Conservation (phyloP, 2,888 invertebrate genomes). For the Spialia ferax region DNA sequence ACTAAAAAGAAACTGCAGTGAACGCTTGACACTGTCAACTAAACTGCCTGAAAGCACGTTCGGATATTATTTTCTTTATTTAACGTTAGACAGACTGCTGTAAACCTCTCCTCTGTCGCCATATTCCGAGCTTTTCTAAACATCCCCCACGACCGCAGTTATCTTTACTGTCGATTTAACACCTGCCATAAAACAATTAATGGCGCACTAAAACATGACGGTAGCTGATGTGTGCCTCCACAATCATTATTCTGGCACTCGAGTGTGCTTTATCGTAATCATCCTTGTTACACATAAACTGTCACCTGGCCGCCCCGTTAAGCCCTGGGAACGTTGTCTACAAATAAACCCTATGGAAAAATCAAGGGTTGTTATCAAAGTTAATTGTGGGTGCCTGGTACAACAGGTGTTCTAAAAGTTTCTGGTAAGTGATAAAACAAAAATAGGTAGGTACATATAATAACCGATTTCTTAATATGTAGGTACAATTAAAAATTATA, state of each 20-base stretch:
- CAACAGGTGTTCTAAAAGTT: background rate
- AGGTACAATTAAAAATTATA: too few species aligned
- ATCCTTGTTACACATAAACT: conserved; percentile 33
- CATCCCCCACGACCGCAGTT: conserved; percentile 70
- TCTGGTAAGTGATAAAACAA: too few species aligned
- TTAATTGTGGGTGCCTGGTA: background rate
- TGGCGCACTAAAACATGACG: conserved; percentile 71
- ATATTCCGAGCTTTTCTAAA: conserved; percentile 61
- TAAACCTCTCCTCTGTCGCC: conserved; percentile 50
- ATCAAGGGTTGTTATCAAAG: conserved; percentile 24
- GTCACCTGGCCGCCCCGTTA: conserved; percentile 20
- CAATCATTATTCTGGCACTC: conserved; percentile 58
- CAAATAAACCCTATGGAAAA: conserved; percentile 6
- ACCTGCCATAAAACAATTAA: conserved; percentile 78
- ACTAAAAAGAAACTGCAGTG: too few species aligned
- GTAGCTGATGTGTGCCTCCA: conserved; percentile 62
- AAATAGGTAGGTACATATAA: too few species aligned
- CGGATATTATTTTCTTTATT: background rate
- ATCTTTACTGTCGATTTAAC: conserved; percentile 74
- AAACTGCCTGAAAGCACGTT: too few species aligned
- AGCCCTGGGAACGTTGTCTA: conserved; percentile 30
- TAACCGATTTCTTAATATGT: too few species aligned
- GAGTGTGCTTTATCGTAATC: conserved; percentile 58
- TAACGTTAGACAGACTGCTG: conserved; percentile 21
- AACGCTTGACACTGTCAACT: too few species aligned